Evolutionary conservation across 2,113 vertebrate genomes (phyloP).

Genomic region (Leucopsar rothschildi): DNA sequence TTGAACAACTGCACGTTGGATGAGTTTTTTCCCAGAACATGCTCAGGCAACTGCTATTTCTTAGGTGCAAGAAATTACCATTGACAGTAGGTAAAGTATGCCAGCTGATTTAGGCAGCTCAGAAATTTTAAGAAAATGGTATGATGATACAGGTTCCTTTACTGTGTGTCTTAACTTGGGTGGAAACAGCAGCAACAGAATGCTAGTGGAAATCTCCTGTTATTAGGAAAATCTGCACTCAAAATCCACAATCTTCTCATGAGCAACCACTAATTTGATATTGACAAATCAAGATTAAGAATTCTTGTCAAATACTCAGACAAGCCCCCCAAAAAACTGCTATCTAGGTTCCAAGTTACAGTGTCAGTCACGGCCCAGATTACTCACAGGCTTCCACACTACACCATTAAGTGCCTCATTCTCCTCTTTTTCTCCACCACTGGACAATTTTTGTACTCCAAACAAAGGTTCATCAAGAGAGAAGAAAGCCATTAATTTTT

Average conservation of each 20-base stretch:
- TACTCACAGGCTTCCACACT: background rate
- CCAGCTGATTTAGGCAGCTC: background rate
- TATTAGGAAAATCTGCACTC: background rate
- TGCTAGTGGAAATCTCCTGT: background rate
- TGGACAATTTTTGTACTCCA: background rate
- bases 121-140: background rate
- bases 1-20: background rate
- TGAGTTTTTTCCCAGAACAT: background rate
- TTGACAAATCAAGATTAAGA: background rate
- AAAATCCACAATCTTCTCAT: background rate
- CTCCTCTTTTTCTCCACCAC: background rate
- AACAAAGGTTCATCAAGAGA: background rate
- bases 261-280: background rate
- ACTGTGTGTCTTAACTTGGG: background rate
- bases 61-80: background rate
- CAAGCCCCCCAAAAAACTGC: fast-evolving
- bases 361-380: background rate
- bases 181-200: background rate
- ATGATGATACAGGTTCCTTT: background rate
- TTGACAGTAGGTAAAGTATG: background rate
- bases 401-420: background rate
- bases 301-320: background rate
- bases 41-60: background rate
- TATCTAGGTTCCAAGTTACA: background rate
- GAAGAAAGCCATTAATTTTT: background rate